A percentile compares a stretch with the other conserved stretches of the same genome.
Conservation (phyloP, 53 echinoderm and acorn worm genomes). For the Echinarachnius parma region DNA sequence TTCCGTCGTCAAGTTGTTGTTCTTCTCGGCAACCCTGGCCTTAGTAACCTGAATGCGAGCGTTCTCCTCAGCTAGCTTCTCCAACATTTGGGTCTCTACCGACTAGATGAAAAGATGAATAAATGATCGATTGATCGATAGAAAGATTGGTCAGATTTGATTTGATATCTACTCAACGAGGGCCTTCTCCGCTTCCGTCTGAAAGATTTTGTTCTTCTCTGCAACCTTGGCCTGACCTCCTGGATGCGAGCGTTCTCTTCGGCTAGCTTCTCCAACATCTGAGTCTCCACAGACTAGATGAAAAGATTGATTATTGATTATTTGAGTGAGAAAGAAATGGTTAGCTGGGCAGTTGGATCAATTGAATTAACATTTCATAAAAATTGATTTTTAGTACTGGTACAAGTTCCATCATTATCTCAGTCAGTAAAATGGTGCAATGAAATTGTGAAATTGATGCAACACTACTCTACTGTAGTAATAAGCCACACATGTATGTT, state of each 20-base stretch:
- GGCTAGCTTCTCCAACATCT: conserved; percentile 47
- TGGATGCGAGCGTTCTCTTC: conserved; percentile 52
- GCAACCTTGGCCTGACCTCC: conserved; percentile 59
- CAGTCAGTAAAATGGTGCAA: too few species aligned
- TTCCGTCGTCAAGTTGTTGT: conserved; percentile 44
- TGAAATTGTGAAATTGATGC: too few species aligned
- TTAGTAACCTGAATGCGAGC: conserved; percentile 44
- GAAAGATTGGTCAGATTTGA: not conserved
- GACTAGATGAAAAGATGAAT: conserved; percentile 40
- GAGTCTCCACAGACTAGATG: conserved; percentile 56
- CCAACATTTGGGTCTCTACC: conserved; percentile 45
- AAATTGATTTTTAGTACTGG: too few species aligned
- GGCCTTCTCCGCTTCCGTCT: conserved; percentile 35
- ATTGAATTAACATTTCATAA: too few species aligned
- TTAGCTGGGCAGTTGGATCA: too few species aligned
- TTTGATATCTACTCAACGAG: conserved; percentile 46
- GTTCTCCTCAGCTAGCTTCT: conserved; percentile 55
- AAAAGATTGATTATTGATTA: too few species aligned
- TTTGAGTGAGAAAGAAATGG: too few species aligned
- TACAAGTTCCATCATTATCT: too few species aligned
- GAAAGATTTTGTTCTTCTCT: conserved; percentile 48
- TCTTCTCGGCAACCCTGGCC: conserved; percentile 55
- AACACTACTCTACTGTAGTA: too few species aligned
- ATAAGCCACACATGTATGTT: too few species aligned
- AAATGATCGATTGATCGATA: not conserved